Evolutionary conservation across 2,113 vertebrate genomes (phyloP).

Genomic region (Tragelaphus scriptus): DNA sequence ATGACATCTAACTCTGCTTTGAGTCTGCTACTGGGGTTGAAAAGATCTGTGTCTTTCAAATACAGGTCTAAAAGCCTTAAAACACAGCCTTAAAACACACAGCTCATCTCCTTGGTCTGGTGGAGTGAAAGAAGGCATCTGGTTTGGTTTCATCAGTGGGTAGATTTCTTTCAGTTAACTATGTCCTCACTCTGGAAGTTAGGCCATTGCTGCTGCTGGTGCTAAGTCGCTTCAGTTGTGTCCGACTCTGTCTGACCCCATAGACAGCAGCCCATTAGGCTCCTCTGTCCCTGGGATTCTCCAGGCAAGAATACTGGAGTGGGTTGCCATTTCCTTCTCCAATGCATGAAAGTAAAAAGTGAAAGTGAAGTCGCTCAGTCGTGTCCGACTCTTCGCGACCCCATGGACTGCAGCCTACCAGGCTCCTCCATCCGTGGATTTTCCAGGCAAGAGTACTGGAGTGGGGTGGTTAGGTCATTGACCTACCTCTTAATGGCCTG

Average conservation of each 20-base stretch:
- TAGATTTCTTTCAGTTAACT: conserved; percentile 3
- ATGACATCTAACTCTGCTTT: conserved; percentile 77
- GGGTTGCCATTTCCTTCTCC: not conserved
- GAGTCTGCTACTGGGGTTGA: conserved; percentile 66
- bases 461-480: too few relatives aligned
- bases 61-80: conserved; percentile 78
- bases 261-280: not conserved
- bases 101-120: conserved; percentile 42
- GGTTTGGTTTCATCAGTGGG: not conserved
- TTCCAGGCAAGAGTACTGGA: too few relatives aligned
- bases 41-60: conserved; percentile 68
- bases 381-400: not conserved
- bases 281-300: not conserved
- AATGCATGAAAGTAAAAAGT: too few relatives aligned
- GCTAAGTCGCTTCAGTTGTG: too few relatives aligned
- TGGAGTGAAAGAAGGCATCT: conserved; percentile 66
- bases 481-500: not conserved
- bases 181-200: not conserved
- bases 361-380: not conserved
- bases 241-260: too few relatives aligned
- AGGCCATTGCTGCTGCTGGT: not conserved
- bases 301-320: not conserved
- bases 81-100: conserved; percentile 54
- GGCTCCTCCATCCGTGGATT: too few relatives aligned
- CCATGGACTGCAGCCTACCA: too few relatives aligned